Base-by-base conservation (phyloP, 1,140 invertebrate genomes). In the Babylonia areolata region DNA sequence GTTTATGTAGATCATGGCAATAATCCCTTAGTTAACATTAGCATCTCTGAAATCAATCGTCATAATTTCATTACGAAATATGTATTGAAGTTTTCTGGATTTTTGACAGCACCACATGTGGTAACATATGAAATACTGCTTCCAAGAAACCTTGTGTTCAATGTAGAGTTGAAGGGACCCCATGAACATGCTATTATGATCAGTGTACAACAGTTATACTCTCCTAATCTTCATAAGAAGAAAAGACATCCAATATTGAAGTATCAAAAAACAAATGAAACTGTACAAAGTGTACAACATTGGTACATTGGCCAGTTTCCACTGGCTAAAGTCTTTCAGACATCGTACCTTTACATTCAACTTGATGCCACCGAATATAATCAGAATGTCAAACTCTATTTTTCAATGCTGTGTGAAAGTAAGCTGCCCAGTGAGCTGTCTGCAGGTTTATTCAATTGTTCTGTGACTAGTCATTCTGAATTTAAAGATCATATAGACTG, bases 401-500 rank as follows among this genome's bases (percentile, higher is more conserved):
- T 64, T 23, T 2, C 51, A 5, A 20, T 81, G 33, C 80, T 51
- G 17, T 33, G 1, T 0, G 35, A 46, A 33, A 17, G 40, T 31
- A 31, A 31, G 9, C 31, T 6, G 12, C 79, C 79, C 11, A 6
- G 23, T 15, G 20, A 64, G n/a, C 33, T 81, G 5, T 17, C n/a
- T 11, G 35, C 0, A 3, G 80, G 80, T 1, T 17, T 81, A 23
- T 81, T 54, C 15, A 46, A 81, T 35, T 81, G 80, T n/a, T 81
- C 46, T 20, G 46, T 81, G 17, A 5, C 23, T 5, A 2, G 35
- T n/a, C 64, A 81, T 46, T 11, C 46, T 20, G 5, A 31, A 6
- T 81, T 81, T 35, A 15, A 58, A 35, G 9, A 58, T 6, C 46
- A 58, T 31, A 46, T 81, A n/a, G 23, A 81, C 12, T 81, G 80